A percentile compares a stretch with the other conserved stretches of the same genome.
phyloP scores from a whole-genome alignment of 2,113 vertebrate genomes.

The Psilopsiagon aurifrons region DNA sequence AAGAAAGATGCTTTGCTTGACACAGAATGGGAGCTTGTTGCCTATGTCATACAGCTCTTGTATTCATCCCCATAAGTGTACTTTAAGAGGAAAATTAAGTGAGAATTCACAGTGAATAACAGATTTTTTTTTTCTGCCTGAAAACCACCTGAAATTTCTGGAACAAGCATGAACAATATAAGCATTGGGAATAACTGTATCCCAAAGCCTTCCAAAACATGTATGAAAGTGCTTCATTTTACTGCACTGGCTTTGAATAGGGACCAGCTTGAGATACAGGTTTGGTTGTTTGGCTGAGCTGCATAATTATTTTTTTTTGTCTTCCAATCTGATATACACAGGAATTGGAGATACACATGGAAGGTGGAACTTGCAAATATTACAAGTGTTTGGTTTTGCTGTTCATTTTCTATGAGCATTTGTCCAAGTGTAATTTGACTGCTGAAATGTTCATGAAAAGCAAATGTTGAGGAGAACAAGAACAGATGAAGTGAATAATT shows the following conservation, averaged over 20 bases:
- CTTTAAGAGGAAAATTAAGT: not conserved
- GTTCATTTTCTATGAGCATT: not conserved
- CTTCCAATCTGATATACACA: not conserved
- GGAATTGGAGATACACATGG: not conserved
- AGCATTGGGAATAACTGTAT: not conserved
- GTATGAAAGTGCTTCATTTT: not conserved
- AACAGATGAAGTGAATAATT: not conserved
- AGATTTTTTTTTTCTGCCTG: not conserved
- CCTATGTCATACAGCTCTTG: not conserved
- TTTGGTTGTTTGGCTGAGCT: not conserved
- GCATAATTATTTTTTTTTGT: not conserved
- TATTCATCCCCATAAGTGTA: not conserved
- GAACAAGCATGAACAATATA: not conserved
- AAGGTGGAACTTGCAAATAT: not conserved
- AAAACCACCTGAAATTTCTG: conserved; percentile 13
- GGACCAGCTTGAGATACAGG: not conserved
- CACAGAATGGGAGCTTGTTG: not conserved
- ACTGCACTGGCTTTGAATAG: not conserved
- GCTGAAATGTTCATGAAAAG: not conserved
- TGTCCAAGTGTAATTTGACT: conserved; percentile 7
- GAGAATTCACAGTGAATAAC: conserved; percentile 12
- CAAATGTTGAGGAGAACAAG: not conserved
- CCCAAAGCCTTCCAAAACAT: not conserved
- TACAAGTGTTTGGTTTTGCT: not conserved
- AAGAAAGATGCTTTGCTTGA: not conserved